Evolutionary conservation across 1,140 invertebrate genomes (phyloP).

Genomic region (Belonocnema kinseyi): DNA sequence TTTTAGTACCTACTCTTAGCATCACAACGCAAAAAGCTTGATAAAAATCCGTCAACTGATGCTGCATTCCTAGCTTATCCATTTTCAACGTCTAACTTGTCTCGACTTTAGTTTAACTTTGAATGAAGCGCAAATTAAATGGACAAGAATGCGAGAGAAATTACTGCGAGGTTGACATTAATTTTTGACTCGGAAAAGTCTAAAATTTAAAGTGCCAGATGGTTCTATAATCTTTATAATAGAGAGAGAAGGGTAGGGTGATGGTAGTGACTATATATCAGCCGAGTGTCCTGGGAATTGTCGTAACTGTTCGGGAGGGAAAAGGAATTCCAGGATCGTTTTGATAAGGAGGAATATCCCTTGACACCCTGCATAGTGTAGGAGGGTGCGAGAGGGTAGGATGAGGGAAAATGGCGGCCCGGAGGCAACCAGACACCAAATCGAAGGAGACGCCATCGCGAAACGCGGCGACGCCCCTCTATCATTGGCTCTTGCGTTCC

Average conservation of each 20-base stretch:
- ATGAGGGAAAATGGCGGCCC: constrained; percentile 73
- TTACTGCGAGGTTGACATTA: too few relatives aligned
- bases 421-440: constrained; percentile 73
- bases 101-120: too few relatives aligned
- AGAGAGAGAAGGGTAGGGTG: neutral
- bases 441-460: constrained; percentile 76
- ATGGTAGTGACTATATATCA: neutral
- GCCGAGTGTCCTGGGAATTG: neutral
- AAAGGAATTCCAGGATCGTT: constrained; percentile 58
- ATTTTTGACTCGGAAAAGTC: too few relatives aligned
- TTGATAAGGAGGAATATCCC: constrained; percentile 64
- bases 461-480: constrained; percentile 72
- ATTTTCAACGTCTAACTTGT: too few relatives aligned
- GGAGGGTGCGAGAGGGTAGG: constrained; percentile 52
- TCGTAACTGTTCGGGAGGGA: constrained; percentile 38
- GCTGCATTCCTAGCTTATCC: too few relatives aligned
- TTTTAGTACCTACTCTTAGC: too few relatives aligned
- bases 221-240: too few relatives aligned
- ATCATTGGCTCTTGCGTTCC: constrained; percentile 59
- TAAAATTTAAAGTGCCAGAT: too few relatives aligned
- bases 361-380: constrained; percentile 46
- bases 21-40: too few relatives aligned
- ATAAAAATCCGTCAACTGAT: too few relatives aligned
- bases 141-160: too few relatives aligned
- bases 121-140: too few relatives aligned